Conservation (phyloP, 2,113 vertebrate genomes). For the Phalacrocorax carbo region DNA sequence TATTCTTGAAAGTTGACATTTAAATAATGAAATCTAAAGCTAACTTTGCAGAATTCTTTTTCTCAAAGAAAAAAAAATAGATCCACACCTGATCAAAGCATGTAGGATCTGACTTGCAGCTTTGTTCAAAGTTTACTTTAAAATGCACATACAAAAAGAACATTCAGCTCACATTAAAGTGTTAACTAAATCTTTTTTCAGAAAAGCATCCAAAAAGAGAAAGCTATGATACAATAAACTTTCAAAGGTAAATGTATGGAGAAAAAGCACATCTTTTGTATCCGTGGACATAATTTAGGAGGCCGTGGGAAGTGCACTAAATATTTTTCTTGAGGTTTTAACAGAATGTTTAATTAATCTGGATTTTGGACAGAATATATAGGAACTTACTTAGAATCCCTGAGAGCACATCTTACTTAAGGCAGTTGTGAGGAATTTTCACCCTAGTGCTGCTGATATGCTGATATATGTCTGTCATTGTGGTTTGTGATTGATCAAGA, state of each 20-base stretch:
- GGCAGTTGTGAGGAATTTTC: neutral
- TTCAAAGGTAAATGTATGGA: neutral
- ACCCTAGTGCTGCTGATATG: neutral
- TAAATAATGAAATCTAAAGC: neutral
- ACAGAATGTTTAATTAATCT: neutral
- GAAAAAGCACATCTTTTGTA: neutral
- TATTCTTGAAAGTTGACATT: neutral
- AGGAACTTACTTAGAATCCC: neutral
- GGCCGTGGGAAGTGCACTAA: neutral
- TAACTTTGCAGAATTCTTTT: neutral
- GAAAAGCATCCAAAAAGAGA: neutral
- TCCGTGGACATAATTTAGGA: neutral
- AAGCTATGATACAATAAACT: neutral
- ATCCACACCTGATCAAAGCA: neutral
- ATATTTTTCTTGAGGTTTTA: slow-evolving; percentile 19
- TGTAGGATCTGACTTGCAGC: neutral
- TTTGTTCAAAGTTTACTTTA: neutral
- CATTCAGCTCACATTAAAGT: neutral
- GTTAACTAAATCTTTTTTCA: neutral
- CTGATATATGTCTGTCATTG: neutral
- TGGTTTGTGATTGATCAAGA: slow-evolving; percentile 7
- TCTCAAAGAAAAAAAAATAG: neutral
- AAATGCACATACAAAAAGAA: neutral
- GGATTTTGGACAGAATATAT: neutral
- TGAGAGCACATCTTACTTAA: neutral